A percentile compares a stretch with the other conserved stretches of the same genome.
Evolutionary conservation across 1,140 invertebrate genomes (phyloP).

Genomic region (Drosophila sechellia): DNA sequence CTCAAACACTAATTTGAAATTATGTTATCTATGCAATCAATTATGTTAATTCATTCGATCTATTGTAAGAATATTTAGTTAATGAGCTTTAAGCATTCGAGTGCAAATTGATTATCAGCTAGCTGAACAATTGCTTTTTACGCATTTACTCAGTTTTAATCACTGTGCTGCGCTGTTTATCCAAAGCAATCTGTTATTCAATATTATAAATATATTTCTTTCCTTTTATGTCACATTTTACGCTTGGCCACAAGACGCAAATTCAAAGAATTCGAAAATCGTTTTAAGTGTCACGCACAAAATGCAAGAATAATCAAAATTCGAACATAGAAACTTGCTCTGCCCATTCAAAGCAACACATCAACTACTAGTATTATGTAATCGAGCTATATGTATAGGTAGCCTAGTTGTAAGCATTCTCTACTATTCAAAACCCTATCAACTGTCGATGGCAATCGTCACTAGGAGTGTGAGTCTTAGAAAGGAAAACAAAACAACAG

Average conservation of each 20-base stretch:
- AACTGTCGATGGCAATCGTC: conserved; percentile 43
- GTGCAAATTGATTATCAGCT: conserved; percentile 18
- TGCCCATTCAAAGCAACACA: conserved; percentile 44
- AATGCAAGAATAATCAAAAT: conserved; percentile 72
- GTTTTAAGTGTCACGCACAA: conserved; percentile 59
- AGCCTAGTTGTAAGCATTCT: conserved; percentile 54
- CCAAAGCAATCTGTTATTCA: conserved; percentile 23
- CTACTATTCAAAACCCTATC: conserved; percentile 21
- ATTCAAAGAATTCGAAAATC: conserved; percentile 54
- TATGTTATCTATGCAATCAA: conserved; percentile 43
- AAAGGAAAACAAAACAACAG: conserved; percentile 29
- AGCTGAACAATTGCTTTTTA: conserved; percentile 11
- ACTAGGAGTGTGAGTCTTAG: conserved; percentile 32
- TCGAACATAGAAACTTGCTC: conserved; percentile 34
- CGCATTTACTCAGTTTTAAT: conserved; percentile 6
- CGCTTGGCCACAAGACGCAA: conserved; percentile 43
- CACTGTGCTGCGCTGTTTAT: conserved; percentile 7
- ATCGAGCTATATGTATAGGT: conserved; percentile 69
- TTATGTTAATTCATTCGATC: conserved; percentile 49
- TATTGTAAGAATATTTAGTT: conserved; percentile 26
- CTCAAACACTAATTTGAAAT: conserved; percentile 54
- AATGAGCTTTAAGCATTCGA: conserved; percentile 32
- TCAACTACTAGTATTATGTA: conserved; percentile 76
- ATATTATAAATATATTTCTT: conserved; percentile 18
- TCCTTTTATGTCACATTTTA: conserved; percentile 33